Evolutionary conservation across 2,888 invertebrate genomes (phyloP).

Genomic region (Idaea straminata): DNA sequence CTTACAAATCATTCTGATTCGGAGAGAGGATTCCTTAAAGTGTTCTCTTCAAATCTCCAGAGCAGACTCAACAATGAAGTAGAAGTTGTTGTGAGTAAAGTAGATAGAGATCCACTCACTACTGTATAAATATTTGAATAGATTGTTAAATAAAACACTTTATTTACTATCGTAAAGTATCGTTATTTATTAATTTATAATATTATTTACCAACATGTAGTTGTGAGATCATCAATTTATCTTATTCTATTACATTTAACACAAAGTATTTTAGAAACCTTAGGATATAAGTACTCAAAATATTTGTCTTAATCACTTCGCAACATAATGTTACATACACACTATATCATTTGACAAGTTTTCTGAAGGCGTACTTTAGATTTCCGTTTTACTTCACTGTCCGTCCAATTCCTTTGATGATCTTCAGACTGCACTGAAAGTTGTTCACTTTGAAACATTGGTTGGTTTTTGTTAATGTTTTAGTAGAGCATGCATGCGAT

Average conservation of each 20-base stretch:
- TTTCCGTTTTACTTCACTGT: constrained; percentile 57
- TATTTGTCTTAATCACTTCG: constrained; percentile 7
- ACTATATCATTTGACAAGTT: constrained; percentile 70
- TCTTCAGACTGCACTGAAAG: constrained; percentile 73
- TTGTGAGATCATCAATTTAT: constrained; percentile 70
- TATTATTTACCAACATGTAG: constrained; percentile 23
- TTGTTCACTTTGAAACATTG: constrained; percentile 60
- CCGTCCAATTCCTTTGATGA: constrained; percentile 53
- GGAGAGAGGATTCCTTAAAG: constrained; percentile 90
- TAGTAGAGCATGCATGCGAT: constrained; percentile 63
- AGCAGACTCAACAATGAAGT: constrained; percentile 71
- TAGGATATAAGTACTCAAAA: constrained; percentile 12
- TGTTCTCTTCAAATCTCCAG: constrained; percentile 71
- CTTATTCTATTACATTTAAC: constrained; percentile 33
- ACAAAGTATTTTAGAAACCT: constrained; percentile 19
- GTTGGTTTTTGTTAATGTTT: constrained; percentile 53
- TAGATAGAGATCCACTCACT: constrained; percentile 88
- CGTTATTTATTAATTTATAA: constrained; percentile 27
- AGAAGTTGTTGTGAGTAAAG: constrained; percentile 83
- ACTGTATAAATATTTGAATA: constrained; percentile 74
- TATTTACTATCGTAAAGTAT: constrained; percentile 14
- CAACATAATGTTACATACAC: constrained; percentile 4
- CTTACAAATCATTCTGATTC: constrained; percentile 96
- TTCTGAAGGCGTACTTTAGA: constrained; percentile 55
- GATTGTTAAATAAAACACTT: constrained; percentile 19